Percentiles rank a stretch among this genome's conserved stretches.
These are phyloP conservation scores for Leptura quadrifasciata DNA, from an alignment of 2,888 invertebrate genomes.

Conservation along the genomic window DNA sequence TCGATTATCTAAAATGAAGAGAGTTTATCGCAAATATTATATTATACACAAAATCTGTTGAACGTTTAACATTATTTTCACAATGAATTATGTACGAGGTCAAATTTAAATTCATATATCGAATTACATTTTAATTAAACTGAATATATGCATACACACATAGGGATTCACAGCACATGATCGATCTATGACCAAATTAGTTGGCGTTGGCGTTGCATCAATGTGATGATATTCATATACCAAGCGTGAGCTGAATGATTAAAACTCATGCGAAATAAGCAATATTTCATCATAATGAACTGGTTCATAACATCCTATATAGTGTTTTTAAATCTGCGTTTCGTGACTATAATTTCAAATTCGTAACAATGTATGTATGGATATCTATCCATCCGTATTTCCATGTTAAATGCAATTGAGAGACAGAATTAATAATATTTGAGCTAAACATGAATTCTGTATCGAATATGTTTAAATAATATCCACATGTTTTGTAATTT, in stretches of 20 bases:
- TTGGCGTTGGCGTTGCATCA: slow-evolving; percentile 64
- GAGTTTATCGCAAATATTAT: not conserved
- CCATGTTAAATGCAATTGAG: not conserved
- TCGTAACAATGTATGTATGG: slow-evolving; percentile 31
- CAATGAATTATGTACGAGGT: slow-evolving; percentile 57
- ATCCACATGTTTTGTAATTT: not conserved
- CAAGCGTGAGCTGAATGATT: slow-evolving; percentile 66
- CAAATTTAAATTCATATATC: slow-evolving; percentile 65
- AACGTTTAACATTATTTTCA: slow-evolving; percentile 32
- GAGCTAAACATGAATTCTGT: not conserved
- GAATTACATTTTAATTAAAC: slow-evolving; percentile 70
- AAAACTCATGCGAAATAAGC: slow-evolving; percentile 65
- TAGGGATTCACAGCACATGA: slow-evolving; percentile 53
- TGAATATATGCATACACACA: slow-evolving; percentile 59
- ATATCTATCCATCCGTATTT: slow-evolving; percentile 1
- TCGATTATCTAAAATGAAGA: not conserved
- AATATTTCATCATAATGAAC: slow-evolving; percentile 66
- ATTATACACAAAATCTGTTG: not conserved
- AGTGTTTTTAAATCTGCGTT: slow-evolving; percentile 38
- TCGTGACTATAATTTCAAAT: slow-evolving; percentile 38
- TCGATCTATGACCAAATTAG: slow-evolving; percentile 69
- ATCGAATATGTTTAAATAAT: not conserved
- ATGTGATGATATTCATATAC: slow-evolving; percentile 67
- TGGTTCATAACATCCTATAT: slow-evolving; percentile 44
- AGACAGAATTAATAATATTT: not conserved